phyloP scores from a whole-genome alignment of 2,113 vertebrate genomes.

The Chroicocephalus ridibundus region DNA sequence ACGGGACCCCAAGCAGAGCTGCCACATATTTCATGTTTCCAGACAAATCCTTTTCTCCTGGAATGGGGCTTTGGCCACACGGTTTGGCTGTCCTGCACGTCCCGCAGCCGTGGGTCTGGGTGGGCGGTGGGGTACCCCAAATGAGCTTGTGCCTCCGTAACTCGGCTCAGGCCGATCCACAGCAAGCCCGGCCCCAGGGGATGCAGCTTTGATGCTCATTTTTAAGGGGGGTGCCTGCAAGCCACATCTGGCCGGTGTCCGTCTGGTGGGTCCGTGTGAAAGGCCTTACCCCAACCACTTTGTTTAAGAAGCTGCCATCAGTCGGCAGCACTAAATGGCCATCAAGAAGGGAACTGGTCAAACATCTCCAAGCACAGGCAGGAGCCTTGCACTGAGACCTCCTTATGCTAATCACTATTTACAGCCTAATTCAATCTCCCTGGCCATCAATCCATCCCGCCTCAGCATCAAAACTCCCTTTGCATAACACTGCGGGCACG shows the following conservation, averaged over 20 bases:
- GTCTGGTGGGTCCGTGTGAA: not conserved
- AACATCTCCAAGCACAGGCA: not conserved
- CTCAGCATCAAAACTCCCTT: not conserved
- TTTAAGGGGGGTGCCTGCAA: not conserved
- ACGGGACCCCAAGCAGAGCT: not conserved
- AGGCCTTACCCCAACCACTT: not conserved
- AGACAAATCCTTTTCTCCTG: not conserved
- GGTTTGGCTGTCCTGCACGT: not conserved
- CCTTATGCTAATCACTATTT: not conserved
- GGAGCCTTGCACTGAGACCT: not conserved
- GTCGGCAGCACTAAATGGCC: not conserved
- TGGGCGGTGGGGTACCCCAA: not conserved
- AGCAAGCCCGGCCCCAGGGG: not conserved
- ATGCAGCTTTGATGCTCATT: not conserved
- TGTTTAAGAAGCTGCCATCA: not conserved
- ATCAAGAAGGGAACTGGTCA: not conserved
- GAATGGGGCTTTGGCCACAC: accelerated
- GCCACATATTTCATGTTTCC: accelerated
- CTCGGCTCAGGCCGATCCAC: accelerated
- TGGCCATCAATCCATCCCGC: not conserved
- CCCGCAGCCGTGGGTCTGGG: not conserved
- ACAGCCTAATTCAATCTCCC: not conserved
- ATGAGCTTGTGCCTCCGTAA: not conserved
- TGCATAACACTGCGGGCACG: not conserved
- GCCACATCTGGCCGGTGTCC: not conserved